A percentile compares a stretch with the other conserved stretches of the same genome.
Evolutionary conservation across 2,888 invertebrate species (phyloP).

Genomic region (Hirtodrosophila histrioides): DNA sequence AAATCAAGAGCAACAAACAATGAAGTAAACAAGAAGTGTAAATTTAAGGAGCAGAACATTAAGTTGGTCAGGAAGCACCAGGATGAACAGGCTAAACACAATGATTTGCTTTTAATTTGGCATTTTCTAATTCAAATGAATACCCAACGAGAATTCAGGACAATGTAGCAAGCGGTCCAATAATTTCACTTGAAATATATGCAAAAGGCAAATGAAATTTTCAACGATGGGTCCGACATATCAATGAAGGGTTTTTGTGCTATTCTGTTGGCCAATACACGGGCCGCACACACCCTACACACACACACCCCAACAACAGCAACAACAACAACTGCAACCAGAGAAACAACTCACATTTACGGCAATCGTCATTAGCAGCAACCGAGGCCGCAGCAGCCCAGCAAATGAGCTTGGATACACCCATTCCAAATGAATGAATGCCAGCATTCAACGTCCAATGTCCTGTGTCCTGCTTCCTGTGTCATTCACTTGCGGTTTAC

Average conservation of each 20-base stretch:
- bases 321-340: slow-evolving; percentile 28
- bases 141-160: slow-evolving; percentile 35
- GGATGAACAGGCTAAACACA: slow-evolving; percentile 42
- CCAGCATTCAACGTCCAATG: slow-evolving; percentile 37
- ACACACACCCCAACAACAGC: slow-evolving; percentile 25
- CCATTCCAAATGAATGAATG: slow-evolving; percentile 45
- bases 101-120: slow-evolving; percentile 74
- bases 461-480: slow-evolving; percentile 29
- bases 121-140: slow-evolving; percentile 62
- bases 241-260: slow-evolving; percentile 63
- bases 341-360: slow-evolving; percentile 44
- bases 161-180: slow-evolving; percentile 36
- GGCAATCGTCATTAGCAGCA: slow-evolving; percentile 76
- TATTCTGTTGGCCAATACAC: neutral
- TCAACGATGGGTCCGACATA: slow-evolving; percentile 53
- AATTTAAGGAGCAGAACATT: slow-evolving; percentile 24
- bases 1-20: slow-evolving; percentile 44
- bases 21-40: slow-evolving; percentile 27
- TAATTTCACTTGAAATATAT: slow-evolving; percentile 64
- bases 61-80: slow-evolving; percentile 5
- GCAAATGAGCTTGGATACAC: slow-evolving; percentile 34
- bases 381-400: slow-evolving; percentile 54
- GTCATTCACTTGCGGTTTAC: slow-evolving; percentile 74
- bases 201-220: slow-evolving; percentile 62
- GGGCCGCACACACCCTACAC: slow-evolving; percentile 1